Percentiles rank a stretch among this genome's conserved stretches.
These are phyloP conservation scores for Acholoe squamosa DNA, from an alignment of 2,888 invertebrate species.

Conservation along the genomic window DNA sequence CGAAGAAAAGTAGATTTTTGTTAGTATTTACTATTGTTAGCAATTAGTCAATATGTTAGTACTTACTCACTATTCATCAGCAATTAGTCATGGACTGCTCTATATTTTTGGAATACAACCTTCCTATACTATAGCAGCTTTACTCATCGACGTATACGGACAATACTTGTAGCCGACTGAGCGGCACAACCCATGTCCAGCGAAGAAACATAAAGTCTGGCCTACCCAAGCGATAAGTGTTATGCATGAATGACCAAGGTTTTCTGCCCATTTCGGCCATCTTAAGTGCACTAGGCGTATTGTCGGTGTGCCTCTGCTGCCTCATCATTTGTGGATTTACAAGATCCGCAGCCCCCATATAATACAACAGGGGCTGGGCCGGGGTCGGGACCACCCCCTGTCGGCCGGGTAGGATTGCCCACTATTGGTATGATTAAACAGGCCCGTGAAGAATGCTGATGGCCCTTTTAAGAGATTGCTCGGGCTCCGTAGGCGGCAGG, in stretches of 20 bases:
- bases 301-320: background rate
- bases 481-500: background rate
- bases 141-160: no score
- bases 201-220: background rate
- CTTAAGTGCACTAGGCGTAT: conserved; percentile 18
- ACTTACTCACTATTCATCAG: no score
- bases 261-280: background rate
- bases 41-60: no score
- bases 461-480: conserved; percentile 18
- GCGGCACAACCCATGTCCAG: no score
- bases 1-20: no score
- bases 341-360: conserved; percentile 2
- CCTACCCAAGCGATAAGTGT: background rate
- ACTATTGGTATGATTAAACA: conserved; percentile 29
- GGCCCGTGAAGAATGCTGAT: conserved; percentile 9
- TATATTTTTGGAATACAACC: no score
- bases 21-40: no score
- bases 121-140: no score
- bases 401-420: background rate
- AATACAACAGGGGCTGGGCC: background rate
- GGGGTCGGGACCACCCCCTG: background rate
- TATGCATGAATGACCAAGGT: background rate
- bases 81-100: no score
- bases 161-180: no score
- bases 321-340: conserved; percentile 7